phyloP scores from a whole-genome alignment of 37 sponge, comb jelly and placozoan species.

The Chondrosia reniformis region DNA sequence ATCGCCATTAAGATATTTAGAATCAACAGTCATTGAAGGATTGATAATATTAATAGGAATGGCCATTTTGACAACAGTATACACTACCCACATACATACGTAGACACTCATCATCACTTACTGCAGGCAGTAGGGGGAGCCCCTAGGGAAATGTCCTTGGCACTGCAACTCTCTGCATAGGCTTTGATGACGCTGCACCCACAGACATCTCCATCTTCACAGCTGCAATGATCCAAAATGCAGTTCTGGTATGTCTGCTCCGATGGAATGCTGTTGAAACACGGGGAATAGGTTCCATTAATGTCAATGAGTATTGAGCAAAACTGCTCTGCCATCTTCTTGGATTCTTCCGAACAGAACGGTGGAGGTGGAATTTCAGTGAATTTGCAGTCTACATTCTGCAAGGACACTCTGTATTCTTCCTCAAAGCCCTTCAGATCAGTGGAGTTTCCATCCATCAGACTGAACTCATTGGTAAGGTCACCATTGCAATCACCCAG shows the following conservation, averaged over 20 bases:
- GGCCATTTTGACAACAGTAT: no score
- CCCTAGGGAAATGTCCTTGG: neutral
- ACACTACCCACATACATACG: no score
- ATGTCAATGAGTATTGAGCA: neutral
- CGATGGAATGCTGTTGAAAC: neutral
- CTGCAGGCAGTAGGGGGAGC: neutral
- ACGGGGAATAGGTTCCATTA: neutral
- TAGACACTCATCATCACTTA: no score
- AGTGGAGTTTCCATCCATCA: neutral
- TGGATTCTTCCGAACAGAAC: neutral
- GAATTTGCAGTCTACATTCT: neutral
- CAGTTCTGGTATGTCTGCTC: neutral
- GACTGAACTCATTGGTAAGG: neutral
- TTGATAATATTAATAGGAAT: no score
- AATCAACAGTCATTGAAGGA: no score
- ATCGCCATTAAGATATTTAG: no score
- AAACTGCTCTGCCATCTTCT: neutral
- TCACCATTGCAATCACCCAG: neutral
- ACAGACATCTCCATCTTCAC: neutral
- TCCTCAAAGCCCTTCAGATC: neutral
- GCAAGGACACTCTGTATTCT: neutral
- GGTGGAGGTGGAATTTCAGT: neutral
- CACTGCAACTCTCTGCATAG: constrained; percentile 1
- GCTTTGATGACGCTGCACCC: neutral
- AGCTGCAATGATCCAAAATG: neutral